These are phyloP conservation scores for Thinocorus orbignyianus DNA, from an alignment of 2,113 vertebrate genomes.

Conservation along the genomic window DNA sequence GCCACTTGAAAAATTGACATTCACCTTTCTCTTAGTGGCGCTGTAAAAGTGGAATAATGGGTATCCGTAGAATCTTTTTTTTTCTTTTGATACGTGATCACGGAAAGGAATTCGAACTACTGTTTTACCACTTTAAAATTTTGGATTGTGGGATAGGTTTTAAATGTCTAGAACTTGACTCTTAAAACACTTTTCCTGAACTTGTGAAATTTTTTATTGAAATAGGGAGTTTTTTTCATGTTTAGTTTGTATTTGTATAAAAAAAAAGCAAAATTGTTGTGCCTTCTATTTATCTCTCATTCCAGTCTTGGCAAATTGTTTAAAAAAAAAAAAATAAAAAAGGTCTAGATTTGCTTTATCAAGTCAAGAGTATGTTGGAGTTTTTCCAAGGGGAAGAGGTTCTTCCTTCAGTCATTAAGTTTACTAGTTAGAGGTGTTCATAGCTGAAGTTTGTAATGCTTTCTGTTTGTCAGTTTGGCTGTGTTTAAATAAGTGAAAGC, in stretches of 20 bases:
- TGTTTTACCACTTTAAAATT: constrained; percentile 76
- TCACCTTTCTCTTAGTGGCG: constrained; percentile 64
- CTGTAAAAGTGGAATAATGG: constrained; percentile 77
- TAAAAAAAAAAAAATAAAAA: constrained; percentile 73
- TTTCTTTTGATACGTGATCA: constrained; percentile 76
- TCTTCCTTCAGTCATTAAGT: neutral
- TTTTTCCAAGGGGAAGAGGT: constrained; percentile 45
- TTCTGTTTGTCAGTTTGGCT: neutral
- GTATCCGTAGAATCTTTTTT: constrained; percentile 63
- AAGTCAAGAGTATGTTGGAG: constrained; percentile 70
- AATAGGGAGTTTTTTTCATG: constrained; percentile 79
- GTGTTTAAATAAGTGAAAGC: neutral
- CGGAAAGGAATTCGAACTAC: constrained; percentile 69
- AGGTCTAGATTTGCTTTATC: constrained; percentile 81
- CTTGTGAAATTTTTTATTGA: constrained; percentile 78
- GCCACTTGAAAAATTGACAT: constrained; percentile 71
- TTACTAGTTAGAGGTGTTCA: neutral
- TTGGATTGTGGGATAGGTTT: constrained; percentile 78
- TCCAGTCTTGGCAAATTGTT: constrained; percentile 81
- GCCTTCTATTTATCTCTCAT: constrained; percentile 88
- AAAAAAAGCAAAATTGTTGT: constrained; percentile 84
- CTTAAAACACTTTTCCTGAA: constrained; percentile 78
- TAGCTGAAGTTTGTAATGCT: neutral
- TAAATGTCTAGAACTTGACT: constrained; percentile 80
- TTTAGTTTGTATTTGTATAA: constrained; percentile 87